Base-by-base conservation (phyloP, 1,140 invertebrate genomes). In the Ericerus pela region DNA sequence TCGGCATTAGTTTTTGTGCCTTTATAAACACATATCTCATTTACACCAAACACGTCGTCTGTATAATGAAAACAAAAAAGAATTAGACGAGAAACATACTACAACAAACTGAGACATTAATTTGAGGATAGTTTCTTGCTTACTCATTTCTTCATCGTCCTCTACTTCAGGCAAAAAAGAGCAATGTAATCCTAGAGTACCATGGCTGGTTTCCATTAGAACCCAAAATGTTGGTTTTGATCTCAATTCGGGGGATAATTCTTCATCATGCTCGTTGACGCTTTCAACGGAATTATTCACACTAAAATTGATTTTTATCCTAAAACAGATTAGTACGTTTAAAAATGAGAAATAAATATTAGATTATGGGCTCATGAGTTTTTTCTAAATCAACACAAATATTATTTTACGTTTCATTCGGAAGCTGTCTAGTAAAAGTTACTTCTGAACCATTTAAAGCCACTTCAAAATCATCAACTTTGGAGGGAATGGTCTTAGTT, bases 201-300 rank as follows among this genome's bases (percentile, higher is more conserved):
- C 79, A 31, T 77, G 76, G n/a, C 79, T 84, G 56, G 80, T 77
- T 0, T 79, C 68, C 12, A 93, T 75, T 63, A 92, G 84, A 51
- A 95, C 76, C 65, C 85, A 81, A 68, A 95, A 94, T 58, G 79
- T 77, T 0, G 91, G 91, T 69, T 84, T 88, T 47, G 87, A 89
- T 51, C 82, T 80, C 79, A 93, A 83, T 68, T 90, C 85, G 56
- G 83, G 70, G 22, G 87, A 79, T 38, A 80, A 75, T 51, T 82
- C 78, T 51, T 82, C 76, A 47, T 70, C 70, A 51, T 70, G 71
- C 0, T 72, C 68, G 60, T 81, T 73, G 2, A 80, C 65, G 59
- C 87, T 80, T 0, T 92, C 86, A 0, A 94, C 88, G 2, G 88
- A 86, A 66, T 93, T 86, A 66, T 93, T 94, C 1, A 95, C 82